These are phyloP conservation scores for Clarias fuscus DNA, from an alignment of 2,797 vertebrate species.

Conservation along the genomic window DNA sequence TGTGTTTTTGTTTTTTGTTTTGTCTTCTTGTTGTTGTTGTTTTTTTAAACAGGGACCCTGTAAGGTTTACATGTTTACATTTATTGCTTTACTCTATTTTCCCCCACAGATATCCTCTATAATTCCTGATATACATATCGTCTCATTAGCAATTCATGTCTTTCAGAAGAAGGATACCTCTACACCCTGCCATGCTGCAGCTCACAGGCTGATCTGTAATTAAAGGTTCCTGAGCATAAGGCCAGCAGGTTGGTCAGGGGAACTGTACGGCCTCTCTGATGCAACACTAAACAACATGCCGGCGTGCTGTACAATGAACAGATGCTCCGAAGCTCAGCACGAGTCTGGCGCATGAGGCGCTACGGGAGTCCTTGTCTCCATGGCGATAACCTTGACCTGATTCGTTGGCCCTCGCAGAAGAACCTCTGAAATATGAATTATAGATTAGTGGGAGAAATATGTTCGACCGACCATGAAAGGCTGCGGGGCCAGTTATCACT, in stretches of 20 bases:
- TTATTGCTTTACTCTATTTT: too few relatives aligned
- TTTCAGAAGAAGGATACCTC: background rate
- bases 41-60: too few relatives aligned
- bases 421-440: slow-evolving; percentile 47
- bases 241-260: background rate
- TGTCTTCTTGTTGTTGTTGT: too few relatives aligned
- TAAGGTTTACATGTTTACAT: too few relatives aligned
- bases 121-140: too few relatives aligned
- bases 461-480: background rate
- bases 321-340: slow-evolving; percentile 10
- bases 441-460: slow-evolving; percentile 34
- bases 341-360: slow-evolving; percentile 13
- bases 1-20: too few relatives aligned
- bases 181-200: background rate
- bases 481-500: background rate
- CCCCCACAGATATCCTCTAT: too few relatives aligned
- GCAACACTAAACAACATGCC: background rate
- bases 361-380: slow-evolving; percentile 43
- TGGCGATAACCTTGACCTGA: slow-evolving; percentile 51
- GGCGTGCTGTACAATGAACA: background rate
- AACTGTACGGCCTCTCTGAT: background rate
- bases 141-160: too few relatives aligned
- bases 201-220: background rate
- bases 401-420: slow-evolving; percentile 25
- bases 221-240: slow-evolving; percentile 13